phyloP scores from a whole-genome alignment of 2,113 vertebrate species.

The Sarotherodon lohbergeri region DNA sequence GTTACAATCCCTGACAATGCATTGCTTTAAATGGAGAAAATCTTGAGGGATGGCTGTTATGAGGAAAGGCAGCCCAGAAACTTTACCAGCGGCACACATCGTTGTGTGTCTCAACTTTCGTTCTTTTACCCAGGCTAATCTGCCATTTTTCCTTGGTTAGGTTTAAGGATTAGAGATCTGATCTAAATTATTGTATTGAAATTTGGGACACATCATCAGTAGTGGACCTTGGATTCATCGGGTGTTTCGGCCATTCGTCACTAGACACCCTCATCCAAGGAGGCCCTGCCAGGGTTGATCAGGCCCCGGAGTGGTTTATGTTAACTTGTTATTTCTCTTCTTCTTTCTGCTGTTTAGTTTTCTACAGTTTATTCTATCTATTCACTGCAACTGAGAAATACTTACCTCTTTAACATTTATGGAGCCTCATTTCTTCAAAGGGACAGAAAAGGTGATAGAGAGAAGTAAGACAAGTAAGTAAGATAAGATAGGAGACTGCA shows the following conservation, averaged over 20 bases:
- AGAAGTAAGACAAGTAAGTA: not conserved
- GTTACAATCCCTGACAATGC: not conserved
- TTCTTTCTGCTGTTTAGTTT: not conserved
- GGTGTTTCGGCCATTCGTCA: fast-evolving
- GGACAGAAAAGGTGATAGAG: not conserved
- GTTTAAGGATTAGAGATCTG: not conserved
- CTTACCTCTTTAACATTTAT: not conserved
- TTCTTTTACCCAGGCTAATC: not conserved
- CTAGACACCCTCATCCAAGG: not conserved
- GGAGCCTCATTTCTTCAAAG: not conserved
- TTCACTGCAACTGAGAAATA: not conserved
- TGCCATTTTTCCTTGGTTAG: not conserved
- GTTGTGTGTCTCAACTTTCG: fast-evolving
- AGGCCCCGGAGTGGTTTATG: not conserved
- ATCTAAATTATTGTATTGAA: fast-evolving
- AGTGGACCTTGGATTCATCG: not conserved
- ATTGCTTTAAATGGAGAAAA: not conserved
- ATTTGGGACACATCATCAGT: not conserved
- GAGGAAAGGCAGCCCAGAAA: not conserved
- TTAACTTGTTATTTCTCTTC: fast-evolving
- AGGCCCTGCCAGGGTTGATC: not conserved
- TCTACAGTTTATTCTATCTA: not conserved
- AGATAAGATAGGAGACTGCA: not conserved
- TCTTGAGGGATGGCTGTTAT: not conserved
- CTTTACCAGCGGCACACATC: not conserved